Base-by-base conservation (phyloP, 2,888 invertebrate genomes). In the Agelastica alni region DNA sequence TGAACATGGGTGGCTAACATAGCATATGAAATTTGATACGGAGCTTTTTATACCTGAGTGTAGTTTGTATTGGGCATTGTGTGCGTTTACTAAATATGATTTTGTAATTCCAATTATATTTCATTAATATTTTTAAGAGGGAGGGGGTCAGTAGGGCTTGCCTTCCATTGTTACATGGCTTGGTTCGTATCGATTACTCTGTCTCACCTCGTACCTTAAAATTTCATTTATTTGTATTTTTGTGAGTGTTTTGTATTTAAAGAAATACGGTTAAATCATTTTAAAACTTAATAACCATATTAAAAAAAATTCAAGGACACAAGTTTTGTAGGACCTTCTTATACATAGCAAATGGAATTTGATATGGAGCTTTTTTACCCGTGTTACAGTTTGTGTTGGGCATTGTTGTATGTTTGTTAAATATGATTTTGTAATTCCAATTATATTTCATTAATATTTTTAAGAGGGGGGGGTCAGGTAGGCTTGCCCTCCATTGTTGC, bases 401-500 rank as follows among this genome's bases (percentile, higher is more conserved):
- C 48, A 58, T 59, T 64, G 56, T n/a, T 61, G 52, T 34, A 36
- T 53, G 14, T 34, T 67, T 62, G 60, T 64, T 60, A 64, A 65
- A 65, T 63, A 64, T 64, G 51, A 62, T 63, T 60, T 62, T 36
- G 61, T 65, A 61, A 60, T 52, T 62, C 58, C 46, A 60, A 60
- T 53, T 34, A 48, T 51, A 13, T 48, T 51, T 53, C 39, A 52
- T 52, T 44, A 43, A 43, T 20, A 37, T 39, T 34, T 34, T 43
- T 10, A 16, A 44, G 13, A 6, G 42, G 17, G 26, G 13, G 34
- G 37, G 37, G 16, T 39, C 9, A 12, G 3, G 22, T 13, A 16
- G 10, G 37, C 22, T 17, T 6, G 46, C 31, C 37, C 31, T 41
- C 45, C 54, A 56, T 58, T 56, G 51, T 44, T 42, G 6, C 4